A percentile compares a stretch with the other conserved stretches of the same genome.
These are phyloP conservation scores for Acipenser ruthenus DNA, from an alignment of 2,797 vertebrate species.

Conservation along the genomic window DNA sequence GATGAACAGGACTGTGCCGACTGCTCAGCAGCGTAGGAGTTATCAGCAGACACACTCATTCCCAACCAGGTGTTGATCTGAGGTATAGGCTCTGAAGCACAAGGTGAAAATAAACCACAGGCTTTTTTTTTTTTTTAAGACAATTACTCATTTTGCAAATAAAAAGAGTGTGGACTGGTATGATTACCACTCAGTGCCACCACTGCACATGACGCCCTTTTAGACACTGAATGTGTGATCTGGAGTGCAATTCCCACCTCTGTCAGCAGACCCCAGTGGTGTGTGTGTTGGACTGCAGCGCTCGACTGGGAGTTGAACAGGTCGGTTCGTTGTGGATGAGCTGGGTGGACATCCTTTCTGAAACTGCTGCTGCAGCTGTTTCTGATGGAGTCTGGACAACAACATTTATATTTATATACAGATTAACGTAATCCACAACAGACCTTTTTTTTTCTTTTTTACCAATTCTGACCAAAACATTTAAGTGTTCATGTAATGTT, in stretches of 20 bases:
- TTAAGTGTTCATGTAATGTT: too few relatives aligned
- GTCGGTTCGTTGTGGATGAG: slow-evolving; percentile 50
- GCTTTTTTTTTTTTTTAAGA: slow-evolving; percentile 24
- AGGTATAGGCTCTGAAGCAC: slow-evolving; percentile 58
- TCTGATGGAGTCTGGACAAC: slow-evolving; percentile 81
- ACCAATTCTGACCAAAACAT: too few relatives aligned
- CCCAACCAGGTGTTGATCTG: slow-evolving; percentile 81
- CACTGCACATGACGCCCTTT: too few relatives aligned
- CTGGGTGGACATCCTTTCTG: slow-evolving; percentile 38
- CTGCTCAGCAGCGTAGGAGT: slow-evolving; percentile 41
- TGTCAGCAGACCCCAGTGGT: slow-evolving; percentile 37
- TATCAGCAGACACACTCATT: slow-evolving; percentile 42
- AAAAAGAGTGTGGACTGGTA: neutral
- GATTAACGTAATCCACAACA: neutral
- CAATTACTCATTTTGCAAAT: neutral
- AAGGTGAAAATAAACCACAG: slow-evolving; percentile 5
- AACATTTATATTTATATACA: neutral
- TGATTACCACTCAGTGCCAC: too few relatives aligned
- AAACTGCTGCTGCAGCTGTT: slow-evolving; percentile 75
- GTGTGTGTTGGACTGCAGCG: slow-evolving; percentile 44
- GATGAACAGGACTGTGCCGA: slow-evolving; percentile 28
- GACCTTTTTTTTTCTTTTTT: neutral
- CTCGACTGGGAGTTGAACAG: slow-evolving; percentile 50
- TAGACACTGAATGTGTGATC: too few relatives aligned
- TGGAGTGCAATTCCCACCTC: slow-evolving; percentile 38